A percentile compares a stretch with the other conserved stretches of the same genome.
These are phyloP conservation scores for Diorhabda sublineata DNA, from an alignment of 1,140 invertebrate species.

Conservation along the genomic window DNA sequence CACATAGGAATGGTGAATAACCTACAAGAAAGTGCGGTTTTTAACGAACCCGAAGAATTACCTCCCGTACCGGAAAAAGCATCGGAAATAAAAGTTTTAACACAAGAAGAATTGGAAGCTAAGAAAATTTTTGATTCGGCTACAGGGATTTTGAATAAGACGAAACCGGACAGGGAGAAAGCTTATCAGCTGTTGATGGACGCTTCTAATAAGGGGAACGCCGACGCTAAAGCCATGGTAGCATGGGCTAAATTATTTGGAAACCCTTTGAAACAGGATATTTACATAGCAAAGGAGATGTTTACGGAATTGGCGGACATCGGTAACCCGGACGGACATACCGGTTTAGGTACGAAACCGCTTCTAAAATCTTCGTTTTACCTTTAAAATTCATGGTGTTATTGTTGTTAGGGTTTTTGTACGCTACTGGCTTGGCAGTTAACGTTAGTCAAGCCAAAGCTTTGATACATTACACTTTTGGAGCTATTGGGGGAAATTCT, in stretches of 20 bases:
- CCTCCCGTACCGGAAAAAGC: constrained; percentile 47
- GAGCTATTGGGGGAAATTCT: constrained; percentile 82
- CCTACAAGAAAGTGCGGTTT: constrained; percentile 27
- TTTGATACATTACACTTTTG: constrained; percentile 87
- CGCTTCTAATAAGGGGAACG: constrained; percentile 76
- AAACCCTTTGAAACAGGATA: constrained; percentile 66
- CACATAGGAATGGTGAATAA: constrained; percentile 36
- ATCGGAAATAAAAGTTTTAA: constrained; percentile 50
- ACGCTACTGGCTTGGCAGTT: constrained; percentile 80
- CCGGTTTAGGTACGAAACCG: constrained; percentile 52
- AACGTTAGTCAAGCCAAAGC: constrained; percentile 86
- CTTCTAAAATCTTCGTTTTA: neutral
- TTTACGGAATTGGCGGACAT: constrained; percentile 73
- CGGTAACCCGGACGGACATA: constrained; percentile 84
- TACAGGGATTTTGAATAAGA: constrained; percentile 61
- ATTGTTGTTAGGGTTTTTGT: constrained; percentile 70
- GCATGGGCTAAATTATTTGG: constrained; percentile 87
- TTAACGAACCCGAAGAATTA: constrained; percentile 48
- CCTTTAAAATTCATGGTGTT: neutral
- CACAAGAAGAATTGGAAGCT: constrained; percentile 59
- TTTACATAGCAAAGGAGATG: constrained; percentile 68
- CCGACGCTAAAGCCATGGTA: constrained; percentile 72
- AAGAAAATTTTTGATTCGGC: constrained; percentile 65
- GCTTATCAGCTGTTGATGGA: constrained; percentile 65
- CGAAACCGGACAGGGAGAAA: constrained; percentile 59